A percentile compares a stretch with the other conserved stretches of the same genome.
phyloP scores from a whole-genome alignment of 2,888 invertebrate species.

The Mythimna vitellina region DNA sequence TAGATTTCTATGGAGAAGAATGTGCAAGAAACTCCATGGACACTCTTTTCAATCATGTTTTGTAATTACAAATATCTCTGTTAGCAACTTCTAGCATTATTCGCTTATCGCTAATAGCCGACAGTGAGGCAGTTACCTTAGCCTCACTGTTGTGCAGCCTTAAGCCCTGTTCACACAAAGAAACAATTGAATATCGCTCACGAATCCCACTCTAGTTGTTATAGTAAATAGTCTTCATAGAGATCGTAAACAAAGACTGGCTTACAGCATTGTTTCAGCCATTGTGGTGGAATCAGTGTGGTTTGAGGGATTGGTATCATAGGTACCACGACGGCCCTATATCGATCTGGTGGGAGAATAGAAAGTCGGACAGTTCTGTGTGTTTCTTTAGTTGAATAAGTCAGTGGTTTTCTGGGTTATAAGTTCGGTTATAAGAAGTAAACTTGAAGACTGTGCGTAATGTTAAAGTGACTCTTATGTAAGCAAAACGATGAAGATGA shows the following conservation, averaged over 20 bases:
- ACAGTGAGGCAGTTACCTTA: neutral
- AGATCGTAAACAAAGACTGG: slow-evolving; percentile 6
- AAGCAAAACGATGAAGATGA: neutral
- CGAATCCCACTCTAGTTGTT: slow-evolving; percentile 1
- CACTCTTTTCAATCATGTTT: no score
- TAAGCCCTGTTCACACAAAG: neutral
- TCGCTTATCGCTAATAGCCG: neutral
- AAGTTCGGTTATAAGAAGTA: neutral
- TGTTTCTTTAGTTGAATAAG: no score
- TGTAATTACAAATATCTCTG: no score
- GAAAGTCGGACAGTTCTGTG: neutral
- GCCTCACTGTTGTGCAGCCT: neutral
- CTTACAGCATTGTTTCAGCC: slow-evolving; percentile 6
- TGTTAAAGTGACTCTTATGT: neutral
- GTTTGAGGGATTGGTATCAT: neutral
- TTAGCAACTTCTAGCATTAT: no score
- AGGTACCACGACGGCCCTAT: neutral
- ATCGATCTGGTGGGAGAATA: neutral
- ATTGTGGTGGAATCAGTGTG: neutral
- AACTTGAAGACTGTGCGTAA: neutral
- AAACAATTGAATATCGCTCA: slow-evolving; percentile 2
- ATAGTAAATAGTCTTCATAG: neutral
- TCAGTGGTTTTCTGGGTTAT: neutral
- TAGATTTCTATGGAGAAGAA: no score
- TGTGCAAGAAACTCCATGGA: no score